A percentile compares a stretch with the other conserved stretches of the same genome.
phyloP scores from a whole-genome alignment of 2,888 invertebrate genomes.

The Ormyrus labotus region DNA sequence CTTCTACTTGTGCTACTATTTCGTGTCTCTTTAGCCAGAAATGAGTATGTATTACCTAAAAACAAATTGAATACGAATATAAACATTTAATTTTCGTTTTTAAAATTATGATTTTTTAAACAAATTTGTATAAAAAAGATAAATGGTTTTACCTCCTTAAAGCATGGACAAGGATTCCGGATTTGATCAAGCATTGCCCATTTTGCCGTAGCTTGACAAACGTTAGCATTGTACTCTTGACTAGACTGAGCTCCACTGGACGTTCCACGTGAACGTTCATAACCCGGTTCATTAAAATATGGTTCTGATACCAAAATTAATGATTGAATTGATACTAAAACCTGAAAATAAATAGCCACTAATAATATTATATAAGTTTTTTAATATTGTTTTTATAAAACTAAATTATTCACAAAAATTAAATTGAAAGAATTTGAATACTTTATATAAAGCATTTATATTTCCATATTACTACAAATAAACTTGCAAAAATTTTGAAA shows the following conservation, averaged over 20 bases:
- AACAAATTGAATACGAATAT: constrained; percentile 38
- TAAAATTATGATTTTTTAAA: background rate
- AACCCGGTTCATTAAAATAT: constrained; percentile 96
- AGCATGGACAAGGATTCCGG: constrained; percentile 91
- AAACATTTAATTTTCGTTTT: background rate
- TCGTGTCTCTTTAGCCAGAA: constrained; percentile 96
- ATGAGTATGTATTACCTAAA: constrained; percentile 91
- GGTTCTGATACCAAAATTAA: constrained; percentile 94
- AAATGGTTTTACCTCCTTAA: constrained; percentile 83
- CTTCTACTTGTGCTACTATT: constrained; percentile 91
- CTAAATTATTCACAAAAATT: background rate
- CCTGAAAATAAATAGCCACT: constrained; percentile 76
- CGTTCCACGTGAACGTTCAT: constrained; percentile 92
- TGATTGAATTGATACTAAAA: constrained; percentile 94
- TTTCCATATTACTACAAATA: too few species aligned
- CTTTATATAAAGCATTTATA: background rate
- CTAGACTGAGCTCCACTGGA: constrained; percentile 92
- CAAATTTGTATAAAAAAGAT: too few species aligned
- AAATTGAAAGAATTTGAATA: background rate
- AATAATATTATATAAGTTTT: background rate
- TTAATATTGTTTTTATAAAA: background rate
- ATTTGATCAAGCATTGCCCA: constrained; percentile 98
- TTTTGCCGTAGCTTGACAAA: constrained; percentile 94
- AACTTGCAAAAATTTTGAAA: too few species aligned
- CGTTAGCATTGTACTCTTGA: constrained; percentile 95